Percentiles rank a stretch among this genome's conserved stretches.
phyloP scores from a whole-genome alignment of 2,888 invertebrate genomes.

The Ectropis crepuscularia region DNA sequence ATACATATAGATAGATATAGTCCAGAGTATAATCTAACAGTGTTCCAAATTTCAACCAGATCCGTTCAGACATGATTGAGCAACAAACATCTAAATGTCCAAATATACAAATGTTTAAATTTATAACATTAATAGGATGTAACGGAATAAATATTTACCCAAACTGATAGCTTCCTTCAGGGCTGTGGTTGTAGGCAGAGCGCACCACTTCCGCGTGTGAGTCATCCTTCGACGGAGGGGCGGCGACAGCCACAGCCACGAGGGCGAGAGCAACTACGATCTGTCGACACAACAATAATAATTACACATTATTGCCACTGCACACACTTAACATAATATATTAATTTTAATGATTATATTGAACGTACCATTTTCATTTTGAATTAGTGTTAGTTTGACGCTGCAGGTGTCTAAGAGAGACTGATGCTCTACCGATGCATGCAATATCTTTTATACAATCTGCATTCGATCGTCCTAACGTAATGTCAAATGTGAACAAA shows the following conservation, averaged over 20 bases:
- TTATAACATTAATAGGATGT: no score
- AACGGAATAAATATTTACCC: constrained; percentile 10
- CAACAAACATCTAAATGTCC: no score
- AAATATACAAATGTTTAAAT: no score
- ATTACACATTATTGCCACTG: background rate
- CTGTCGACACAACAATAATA: constrained; percentile 33
- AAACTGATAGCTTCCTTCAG: constrained; percentile 12
- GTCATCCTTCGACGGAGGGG: constrained; percentile 33
- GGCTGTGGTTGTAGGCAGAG: background rate
- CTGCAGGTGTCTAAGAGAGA: constrained; percentile 64
- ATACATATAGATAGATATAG: no score
- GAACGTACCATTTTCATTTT: constrained; percentile 74
- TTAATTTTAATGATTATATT: background rate
- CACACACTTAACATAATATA: background rate
- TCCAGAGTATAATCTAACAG: no score
- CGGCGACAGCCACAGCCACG: constrained; percentile 61
- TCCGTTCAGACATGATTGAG: no score
- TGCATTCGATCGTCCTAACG: constrained; percentile 59
- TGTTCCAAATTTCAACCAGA: no score
- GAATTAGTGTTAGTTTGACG: constrained; percentile 55
- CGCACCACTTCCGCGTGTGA: background rate
- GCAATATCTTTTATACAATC: constrained; percentile 78
- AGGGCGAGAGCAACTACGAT: constrained; percentile 61
- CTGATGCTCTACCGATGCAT: constrained; percentile 62
- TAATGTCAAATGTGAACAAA: constrained; percentile 63